Conservation (phyloP, 2,113 vertebrate species). For the Centropristis striata region DNA sequence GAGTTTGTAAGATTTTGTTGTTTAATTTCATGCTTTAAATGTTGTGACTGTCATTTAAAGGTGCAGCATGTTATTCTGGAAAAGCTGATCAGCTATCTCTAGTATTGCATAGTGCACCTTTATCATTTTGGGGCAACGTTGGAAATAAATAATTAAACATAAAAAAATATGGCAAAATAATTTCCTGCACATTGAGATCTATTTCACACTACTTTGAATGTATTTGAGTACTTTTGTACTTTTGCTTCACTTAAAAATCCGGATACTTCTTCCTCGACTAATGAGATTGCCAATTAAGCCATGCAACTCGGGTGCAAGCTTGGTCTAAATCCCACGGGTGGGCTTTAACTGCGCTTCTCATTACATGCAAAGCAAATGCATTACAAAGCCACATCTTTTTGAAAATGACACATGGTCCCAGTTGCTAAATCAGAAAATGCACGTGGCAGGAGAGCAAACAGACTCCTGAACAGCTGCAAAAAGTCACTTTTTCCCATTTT, state of each 20-base stretch:
- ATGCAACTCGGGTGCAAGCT: not conserved
- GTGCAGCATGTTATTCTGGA: no score
- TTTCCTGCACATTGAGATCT: not conserved
- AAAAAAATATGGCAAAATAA: not conserved
- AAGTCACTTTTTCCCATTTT: constrained; percentile 74
- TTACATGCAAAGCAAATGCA: not conserved
- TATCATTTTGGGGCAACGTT: no score
- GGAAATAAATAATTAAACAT: not conserved
- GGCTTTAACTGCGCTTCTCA: not conserved
- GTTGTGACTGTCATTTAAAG: not conserved
- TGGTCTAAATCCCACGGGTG: not conserved
- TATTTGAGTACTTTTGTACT: not conserved
- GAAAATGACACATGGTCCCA: constrained; percentile 3
- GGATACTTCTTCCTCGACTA: not conserved
- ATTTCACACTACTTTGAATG: not conserved
- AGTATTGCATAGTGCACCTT: no score
- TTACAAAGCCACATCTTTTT: not conserved
- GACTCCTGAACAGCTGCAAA: constrained; percentile 56
- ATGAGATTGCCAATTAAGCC: constrained; percentile 19
- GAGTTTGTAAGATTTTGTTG: not conserved
- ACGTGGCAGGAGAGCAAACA: constrained; percentile 17
- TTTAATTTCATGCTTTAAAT: not conserved
- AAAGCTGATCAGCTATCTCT: no score
- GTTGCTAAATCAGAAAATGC: not conserved
- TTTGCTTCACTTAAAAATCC: constrained; percentile 6